These are phyloP conservation scores for Scaeva pyrastri DNA, from an alignment of 2,888 invertebrate genomes.

Conservation along the genomic window DNA sequence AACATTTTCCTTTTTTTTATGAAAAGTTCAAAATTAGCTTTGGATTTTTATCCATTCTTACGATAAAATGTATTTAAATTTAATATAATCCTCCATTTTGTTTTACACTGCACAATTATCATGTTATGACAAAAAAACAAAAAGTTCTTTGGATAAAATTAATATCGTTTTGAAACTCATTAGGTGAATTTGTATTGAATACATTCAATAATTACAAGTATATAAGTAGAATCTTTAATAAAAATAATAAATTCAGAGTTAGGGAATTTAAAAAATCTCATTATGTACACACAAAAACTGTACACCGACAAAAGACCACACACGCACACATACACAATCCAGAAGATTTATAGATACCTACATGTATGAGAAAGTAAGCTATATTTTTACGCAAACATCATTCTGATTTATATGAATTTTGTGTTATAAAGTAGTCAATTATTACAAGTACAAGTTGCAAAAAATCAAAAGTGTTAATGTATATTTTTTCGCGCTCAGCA, in stretches of 20 bases:
- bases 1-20: no score
- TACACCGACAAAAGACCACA: constrained; percentile 2
- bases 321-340: not conserved
- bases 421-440: not conserved
- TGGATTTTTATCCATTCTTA: no score
- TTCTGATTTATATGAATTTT: not conserved
- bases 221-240: not conserved
- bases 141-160: no score
- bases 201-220: not conserved
- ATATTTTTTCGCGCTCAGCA: constrained; percentile 52
- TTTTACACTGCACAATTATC: no score
- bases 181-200: not conserved
- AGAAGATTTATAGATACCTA: constrained; percentile 27
- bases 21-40: no score
- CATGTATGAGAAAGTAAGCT: constrained; percentile 1
- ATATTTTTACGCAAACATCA: not conserved
- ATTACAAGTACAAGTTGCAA: not conserved
- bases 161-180: no score
- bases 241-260: not conserved
- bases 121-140: no score
- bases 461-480: not conserved
- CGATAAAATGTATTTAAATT: no score
- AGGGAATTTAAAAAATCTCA: not conserved
- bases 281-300: constrained; percentile 18
- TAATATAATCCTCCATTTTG: no score